Conservation (phyloP, 2,797 vertebrate species). For the Acridotheres tristis region DNA sequence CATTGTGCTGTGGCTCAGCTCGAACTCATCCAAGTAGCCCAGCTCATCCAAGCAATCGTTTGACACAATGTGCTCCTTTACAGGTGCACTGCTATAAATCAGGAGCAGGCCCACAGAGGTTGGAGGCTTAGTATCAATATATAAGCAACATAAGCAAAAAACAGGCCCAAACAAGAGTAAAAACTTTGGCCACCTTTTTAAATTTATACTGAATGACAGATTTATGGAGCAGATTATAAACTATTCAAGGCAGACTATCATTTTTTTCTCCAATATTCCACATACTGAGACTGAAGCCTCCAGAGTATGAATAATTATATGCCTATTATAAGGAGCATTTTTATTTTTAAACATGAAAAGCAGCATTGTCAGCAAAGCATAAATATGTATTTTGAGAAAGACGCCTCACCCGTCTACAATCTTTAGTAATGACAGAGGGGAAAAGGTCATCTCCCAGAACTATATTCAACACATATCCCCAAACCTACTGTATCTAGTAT, state of each 20-base stretch:
- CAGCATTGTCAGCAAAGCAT: not conserved
- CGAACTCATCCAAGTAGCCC: accelerated
- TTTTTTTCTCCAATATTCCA: not conserved
- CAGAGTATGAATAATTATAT: slow-evolving; percentile 29
- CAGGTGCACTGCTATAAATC: slow-evolving; percentile 2
- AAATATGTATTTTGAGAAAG: not conserved
- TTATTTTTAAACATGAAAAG: slow-evolving; percentile 32
- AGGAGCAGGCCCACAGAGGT: not conserved
- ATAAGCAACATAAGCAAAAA: not conserved
- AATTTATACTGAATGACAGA: slow-evolving; percentile 4
- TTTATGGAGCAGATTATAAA: slow-evolving; percentile 17
- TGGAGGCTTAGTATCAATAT: not conserved
- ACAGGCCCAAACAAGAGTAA: not conserved
- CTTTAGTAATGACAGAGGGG: not conserved
- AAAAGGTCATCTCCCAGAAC: not conserved
- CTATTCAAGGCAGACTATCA: not conserved
- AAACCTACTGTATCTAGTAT: not conserved
- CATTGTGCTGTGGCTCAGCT: not conserved
- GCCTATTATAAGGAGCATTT: slow-evolving; percentile 6
- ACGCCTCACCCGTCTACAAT: not conserved
- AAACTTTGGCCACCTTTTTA: not conserved
- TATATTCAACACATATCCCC: not conserved
- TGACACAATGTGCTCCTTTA: not conserved
- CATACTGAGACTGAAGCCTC: not conserved
- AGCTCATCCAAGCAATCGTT: not conserved